A percentile compares a stretch with the other conserved stretches of the same genome.
Conservation (phyloP, 2,888 invertebrate genomes). For the Acrobasis consociella region DNA sequence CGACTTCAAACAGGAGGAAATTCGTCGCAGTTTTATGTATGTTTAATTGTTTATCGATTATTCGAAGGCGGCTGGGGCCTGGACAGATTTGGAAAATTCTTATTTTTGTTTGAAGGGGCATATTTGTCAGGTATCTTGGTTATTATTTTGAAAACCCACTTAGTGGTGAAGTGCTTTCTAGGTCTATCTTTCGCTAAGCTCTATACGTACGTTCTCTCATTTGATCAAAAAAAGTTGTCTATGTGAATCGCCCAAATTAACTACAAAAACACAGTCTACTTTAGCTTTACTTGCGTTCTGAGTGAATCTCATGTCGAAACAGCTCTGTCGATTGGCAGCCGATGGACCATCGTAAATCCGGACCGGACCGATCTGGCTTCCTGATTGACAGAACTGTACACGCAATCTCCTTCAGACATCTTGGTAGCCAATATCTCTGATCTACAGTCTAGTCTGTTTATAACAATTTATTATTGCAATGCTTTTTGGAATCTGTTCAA, state of each 20-base stretch:
- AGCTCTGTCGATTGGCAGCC: constrained; percentile 33
- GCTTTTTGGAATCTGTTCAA: background rate
- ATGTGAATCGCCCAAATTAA: background rate
- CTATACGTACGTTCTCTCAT: too few relatives aligned
- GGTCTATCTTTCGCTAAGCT: too few relatives aligned
- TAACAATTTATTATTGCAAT: background rate
- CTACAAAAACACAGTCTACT: background rate
- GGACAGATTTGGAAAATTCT: too few relatives aligned
- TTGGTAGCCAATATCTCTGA: constrained; percentile 2
- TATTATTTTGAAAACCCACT: too few relatives aligned
- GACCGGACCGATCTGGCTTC: constrained; percentile 15
- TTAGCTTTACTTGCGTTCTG: constrained; percentile 19
- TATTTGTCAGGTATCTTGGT: too few relatives aligned
- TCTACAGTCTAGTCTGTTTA: background rate
- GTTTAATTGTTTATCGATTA: too few relatives aligned
- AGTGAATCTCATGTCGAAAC: constrained; percentile 33
- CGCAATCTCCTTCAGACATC: constrained; percentile 3
- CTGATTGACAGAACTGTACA: constrained; percentile 22
- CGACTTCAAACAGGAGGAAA: too few relatives aligned
- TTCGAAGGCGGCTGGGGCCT: too few relatives aligned
- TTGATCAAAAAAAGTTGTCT: too few relatives aligned
- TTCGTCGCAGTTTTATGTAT: too few relatives aligned
- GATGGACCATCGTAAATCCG: constrained; percentile 16
- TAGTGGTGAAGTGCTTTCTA: too few relatives aligned
- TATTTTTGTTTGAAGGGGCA: too few relatives aligned